Conservation (phyloP, 2,113 vertebrate species). For the Rhodinocichla rosea region DNA sequence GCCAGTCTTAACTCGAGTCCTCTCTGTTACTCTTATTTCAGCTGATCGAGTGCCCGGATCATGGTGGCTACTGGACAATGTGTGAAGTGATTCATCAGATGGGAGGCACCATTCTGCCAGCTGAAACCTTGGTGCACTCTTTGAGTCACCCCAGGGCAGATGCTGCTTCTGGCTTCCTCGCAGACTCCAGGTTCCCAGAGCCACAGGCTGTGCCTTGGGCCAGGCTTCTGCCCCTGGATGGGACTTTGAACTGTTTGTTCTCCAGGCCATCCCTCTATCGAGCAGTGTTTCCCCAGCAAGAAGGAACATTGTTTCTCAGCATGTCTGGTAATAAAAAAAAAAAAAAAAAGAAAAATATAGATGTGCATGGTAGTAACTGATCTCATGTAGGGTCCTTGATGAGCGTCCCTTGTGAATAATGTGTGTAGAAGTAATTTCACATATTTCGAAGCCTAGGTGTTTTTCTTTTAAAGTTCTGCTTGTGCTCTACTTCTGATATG, state of each 20-base stretch:
- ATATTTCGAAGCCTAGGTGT: neutral
- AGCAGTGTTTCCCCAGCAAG: slow-evolving; percentile 74
- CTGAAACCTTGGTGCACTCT: slow-evolving; percentile 66
- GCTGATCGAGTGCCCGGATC: slow-evolving; percentile 75
- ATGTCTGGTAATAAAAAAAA: slow-evolving; percentile 52
- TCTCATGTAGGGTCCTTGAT: neutral
- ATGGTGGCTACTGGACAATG: slow-evolving; percentile 78
- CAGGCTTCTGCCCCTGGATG: slow-evolving; percentile 68
- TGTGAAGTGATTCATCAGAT: slow-evolving; percentile 71
- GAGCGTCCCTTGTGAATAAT: neutral
- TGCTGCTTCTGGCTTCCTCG: neutral
- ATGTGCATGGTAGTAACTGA: neutral
- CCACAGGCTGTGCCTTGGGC: slow-evolving; percentile 23
- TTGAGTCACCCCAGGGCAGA: neutral
- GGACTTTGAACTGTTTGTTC: slow-evolving; percentile 78
- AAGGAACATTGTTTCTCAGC: slow-evolving; percentile 73
- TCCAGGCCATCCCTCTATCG: slow-evolving; percentile 70
- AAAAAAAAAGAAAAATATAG: neutral
- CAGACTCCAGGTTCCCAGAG: neutral
- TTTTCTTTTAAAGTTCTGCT: neutral
- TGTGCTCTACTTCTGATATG: neutral
- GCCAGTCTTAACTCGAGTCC: neutral
- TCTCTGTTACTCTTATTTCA: slow-evolving; percentile 56
- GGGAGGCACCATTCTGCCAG: slow-evolving; percentile 81
- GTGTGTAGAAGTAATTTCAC: neutral